phyloP scores from a whole-genome alignment of 2,888 invertebrate genomes.

The Copidosoma aretas region DNA sequence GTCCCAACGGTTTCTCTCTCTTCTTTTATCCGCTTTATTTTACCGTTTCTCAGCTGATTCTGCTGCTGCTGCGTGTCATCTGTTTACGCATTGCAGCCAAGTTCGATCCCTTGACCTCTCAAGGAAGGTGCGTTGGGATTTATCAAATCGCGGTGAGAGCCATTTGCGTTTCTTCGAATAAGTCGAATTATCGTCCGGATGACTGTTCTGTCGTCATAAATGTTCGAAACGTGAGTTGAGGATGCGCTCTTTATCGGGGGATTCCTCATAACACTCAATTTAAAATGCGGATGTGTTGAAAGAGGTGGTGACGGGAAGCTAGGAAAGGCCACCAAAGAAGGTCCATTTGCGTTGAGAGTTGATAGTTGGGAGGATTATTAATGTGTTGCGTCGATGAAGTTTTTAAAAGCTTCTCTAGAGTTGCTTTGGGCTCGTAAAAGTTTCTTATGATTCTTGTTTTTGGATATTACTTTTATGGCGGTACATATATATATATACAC shows the following conservation, averaged over 20 bases:
- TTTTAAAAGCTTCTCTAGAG: too few relatives aligned
- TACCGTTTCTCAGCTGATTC: conserved; percentile 12
- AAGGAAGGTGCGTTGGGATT: too few relatives aligned
- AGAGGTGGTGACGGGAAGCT: conserved; percentile 9
- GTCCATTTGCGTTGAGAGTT: conserved; percentile 22
- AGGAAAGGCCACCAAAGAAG: conserved; percentile 23
- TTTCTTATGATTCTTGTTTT: too few relatives aligned
- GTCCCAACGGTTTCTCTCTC: conserved; percentile 22
- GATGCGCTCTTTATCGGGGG: conserved; percentile 5
- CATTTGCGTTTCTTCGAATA: too few relatives aligned
- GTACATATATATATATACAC: too few relatives aligned
- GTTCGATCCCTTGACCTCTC: background rate
- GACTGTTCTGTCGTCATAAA: conserved; percentile 2
- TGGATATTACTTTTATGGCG: too few relatives aligned
- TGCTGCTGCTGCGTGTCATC: background rate
- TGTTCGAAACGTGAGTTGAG: conserved; percentile 1
- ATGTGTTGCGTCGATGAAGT: too few relatives aligned
- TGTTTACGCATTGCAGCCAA: background rate
- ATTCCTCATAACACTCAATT: conserved; percentile 13
- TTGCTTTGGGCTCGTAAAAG: too few relatives aligned
- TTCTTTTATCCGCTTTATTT: conserved; percentile 3
- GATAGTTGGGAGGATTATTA: background rate
- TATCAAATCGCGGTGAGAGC: too few relatives aligned
- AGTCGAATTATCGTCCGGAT: too few relatives aligned
- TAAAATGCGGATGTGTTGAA: conserved; percentile 5